Conservation (phyloP, 1,140 invertebrate genomes). For the Ceratina australensis region DNA sequence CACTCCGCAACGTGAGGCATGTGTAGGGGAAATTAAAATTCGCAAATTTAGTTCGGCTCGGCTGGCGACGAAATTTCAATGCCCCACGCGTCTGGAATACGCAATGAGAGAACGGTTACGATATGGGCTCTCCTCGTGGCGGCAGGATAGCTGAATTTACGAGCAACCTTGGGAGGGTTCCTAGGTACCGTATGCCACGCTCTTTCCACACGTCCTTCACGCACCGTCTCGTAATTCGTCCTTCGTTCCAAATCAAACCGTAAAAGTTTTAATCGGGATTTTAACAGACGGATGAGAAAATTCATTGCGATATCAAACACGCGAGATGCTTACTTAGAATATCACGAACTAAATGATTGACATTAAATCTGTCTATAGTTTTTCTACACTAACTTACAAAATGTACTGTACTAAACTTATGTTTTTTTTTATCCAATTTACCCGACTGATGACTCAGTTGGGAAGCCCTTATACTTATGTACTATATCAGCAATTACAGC, state of each 20-base stretch:
- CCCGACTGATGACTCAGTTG: too few relatives aligned
- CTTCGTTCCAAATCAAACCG: neutral
- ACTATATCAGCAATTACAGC: too few relatives aligned
- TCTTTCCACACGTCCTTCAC: conserved; percentile 51
- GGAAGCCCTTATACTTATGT: too few relatives aligned
- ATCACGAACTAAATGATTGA: too few relatives aligned
- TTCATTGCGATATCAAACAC: neutral
- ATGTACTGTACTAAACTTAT: too few relatives aligned
- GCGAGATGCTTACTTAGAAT: too few relatives aligned
- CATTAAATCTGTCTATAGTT: too few relatives aligned
- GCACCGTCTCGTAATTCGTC: conserved; percentile 46
- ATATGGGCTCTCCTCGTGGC: conserved; percentile 30
- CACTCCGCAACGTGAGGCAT: neutral
- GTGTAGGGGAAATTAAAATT: conserved; percentile 2
- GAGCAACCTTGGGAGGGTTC: conserved; percentile 60
- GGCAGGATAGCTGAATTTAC: conserved; percentile 53
- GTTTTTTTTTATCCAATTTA: too few relatives aligned
- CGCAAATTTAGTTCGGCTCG: conserved; percentile 1
- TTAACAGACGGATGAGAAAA: too few relatives aligned
- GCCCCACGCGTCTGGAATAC: conserved; percentile 42
- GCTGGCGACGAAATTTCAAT: conserved; percentile 36
- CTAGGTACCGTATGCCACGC: conserved; percentile 53
- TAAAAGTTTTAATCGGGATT: too few relatives aligned
- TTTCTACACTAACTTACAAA: too few relatives aligned
- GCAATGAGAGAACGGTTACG: conserved; percentile 46